These are phyloP conservation scores for Salvelinus namaycush DNA, from an alignment of 2,113 vertebrate species.

Conservation along the genomic window DNA sequence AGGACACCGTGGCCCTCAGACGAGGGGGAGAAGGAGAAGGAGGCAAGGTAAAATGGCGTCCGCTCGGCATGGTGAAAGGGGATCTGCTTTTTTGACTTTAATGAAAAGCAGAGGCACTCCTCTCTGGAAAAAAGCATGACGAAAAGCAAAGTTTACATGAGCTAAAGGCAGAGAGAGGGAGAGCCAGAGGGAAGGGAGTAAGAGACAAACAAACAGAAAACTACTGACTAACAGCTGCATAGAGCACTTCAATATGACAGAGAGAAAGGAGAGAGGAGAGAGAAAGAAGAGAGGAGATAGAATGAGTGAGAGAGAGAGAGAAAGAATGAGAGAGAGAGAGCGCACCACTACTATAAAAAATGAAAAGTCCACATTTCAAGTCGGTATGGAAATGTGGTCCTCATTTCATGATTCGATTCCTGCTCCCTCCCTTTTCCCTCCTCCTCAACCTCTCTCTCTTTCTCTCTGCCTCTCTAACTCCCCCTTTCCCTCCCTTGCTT, in stretches of 20 bases:
- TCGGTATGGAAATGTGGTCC: slow-evolving; percentile 71
- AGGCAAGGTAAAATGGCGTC: slow-evolving; percentile 19
- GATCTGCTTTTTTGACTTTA: slow-evolving; percentile 58
- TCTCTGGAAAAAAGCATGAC: slow-evolving; percentile 65
- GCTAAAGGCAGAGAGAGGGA: slow-evolving; percentile 43
- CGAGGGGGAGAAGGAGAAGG: slow-evolving; percentile 10
- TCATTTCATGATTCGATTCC: slow-evolving; percentile 78
- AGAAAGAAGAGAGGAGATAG: neutral
- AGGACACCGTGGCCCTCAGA: slow-evolving; percentile 14
- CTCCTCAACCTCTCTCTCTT: slow-evolving; percentile 20
- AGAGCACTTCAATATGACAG: slow-evolving; percentile 14
- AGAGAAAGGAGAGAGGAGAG: neutral
- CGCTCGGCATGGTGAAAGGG: neutral
- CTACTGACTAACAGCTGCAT: slow-evolving; percentile 65
- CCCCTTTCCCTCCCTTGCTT: neutral
- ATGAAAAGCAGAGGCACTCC: slow-evolving; percentile 65
- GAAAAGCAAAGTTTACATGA: slow-evolving; percentile 65
- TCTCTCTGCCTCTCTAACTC: slow-evolving; percentile 14
- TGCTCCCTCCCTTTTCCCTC: slow-evolving; percentile 39
- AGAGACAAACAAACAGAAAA: slow-evolving; percentile 64
- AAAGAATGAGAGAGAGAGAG: neutral
- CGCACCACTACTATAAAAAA: slow-evolving; percentile 38
- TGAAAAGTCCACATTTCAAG: slow-evolving; percentile 66
- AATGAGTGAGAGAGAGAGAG: slow-evolving; percentile 1
- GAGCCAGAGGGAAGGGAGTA: neutral